A percentile compares a stretch with the other conserved stretches of the same genome.
Conservation (phyloP, 2,888 invertebrate genomes). For the Aphelenchoides bicaudatus region DNA sequence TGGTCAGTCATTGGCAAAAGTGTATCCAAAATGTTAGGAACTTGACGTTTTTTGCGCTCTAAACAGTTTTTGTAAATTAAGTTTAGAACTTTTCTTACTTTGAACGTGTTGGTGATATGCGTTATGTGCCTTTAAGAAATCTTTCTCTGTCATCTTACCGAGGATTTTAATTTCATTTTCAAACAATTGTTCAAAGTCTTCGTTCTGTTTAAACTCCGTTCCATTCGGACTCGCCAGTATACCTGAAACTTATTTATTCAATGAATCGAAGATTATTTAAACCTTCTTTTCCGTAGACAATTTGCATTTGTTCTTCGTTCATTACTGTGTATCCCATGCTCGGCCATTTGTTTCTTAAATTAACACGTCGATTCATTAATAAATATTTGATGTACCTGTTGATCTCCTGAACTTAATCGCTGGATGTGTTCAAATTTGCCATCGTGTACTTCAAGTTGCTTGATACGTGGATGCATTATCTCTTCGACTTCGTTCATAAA, state of each 20-base stretch:
- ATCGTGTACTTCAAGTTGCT: slow-evolving; percentile 39
- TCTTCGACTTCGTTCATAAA: slow-evolving; percentile 26
- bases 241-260: too few relatives aligned
- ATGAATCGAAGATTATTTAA: too few relatives aligned
- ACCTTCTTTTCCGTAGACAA: slow-evolving; percentile 14
- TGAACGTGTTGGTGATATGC: not conserved
- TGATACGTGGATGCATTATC: slow-evolving; percentile 43
- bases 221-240: not conserved
- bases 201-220: not conserved
- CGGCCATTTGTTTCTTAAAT: too few relatives aligned
- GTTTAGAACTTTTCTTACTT: not conserved
- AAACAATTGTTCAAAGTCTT: not conserved
- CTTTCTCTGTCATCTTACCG: not conserved
- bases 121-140: not conserved
- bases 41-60: slow-evolving; percentile 6
- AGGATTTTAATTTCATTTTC: not conserved
- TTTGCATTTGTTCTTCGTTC: slow-evolving; percentile 14
- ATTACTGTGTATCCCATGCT: slow-evolving; percentile 8
- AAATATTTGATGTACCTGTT: not conserved
- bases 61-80: too few relatives aligned
- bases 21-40: not conserved
- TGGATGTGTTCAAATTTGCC: slow-evolving; percentile 3
- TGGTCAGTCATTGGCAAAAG: slow-evolving; percentile 9
- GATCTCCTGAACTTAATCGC: slow-evolving; percentile 2
- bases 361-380: too few relatives aligned